phyloP scores from a whole-genome alignment of 2,797 vertebrate species.

The Psittacula echo region DNA sequence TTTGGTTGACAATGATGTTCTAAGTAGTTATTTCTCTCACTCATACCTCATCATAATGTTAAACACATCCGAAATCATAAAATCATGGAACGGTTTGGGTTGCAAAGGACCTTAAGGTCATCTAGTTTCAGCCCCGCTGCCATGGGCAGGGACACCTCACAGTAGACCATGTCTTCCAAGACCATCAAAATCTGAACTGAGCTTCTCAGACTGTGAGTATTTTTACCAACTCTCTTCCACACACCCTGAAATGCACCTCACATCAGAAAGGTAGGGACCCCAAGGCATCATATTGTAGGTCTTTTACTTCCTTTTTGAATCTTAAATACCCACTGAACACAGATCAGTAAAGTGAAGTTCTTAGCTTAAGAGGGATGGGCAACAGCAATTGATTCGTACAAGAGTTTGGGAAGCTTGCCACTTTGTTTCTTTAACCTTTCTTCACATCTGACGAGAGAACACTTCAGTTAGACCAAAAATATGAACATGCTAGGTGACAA shows the following conservation, averaged over 20 bases:
- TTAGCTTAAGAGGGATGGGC: background rate
- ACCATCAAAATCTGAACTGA: background rate
- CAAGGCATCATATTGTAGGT: background rate
- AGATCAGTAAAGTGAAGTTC: background rate
- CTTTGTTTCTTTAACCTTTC: background rate
- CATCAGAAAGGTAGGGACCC: background rate
- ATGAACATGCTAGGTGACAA: background rate
- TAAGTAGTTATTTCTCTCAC: background rate
- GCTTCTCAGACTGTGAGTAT: background rate
- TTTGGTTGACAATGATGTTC: background rate
- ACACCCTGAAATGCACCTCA: background rate
- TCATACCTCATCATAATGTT: background rate
- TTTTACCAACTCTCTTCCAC: background rate
- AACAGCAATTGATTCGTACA: no score
- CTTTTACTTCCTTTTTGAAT: background rate
- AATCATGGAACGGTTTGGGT: no score
- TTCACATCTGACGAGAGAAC: background rate
- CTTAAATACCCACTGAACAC: background rate
- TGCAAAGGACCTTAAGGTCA: no score
- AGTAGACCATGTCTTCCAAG: no score
- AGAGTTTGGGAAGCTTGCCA: background rate
- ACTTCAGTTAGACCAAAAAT: background rate
- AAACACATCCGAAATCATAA: background rate
- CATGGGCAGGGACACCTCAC: no score
- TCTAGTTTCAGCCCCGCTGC: no score